Evolutionary conservation across 2,113 vertebrate genomes (phyloP).

Genomic region (Python bivittatus): DNA sequence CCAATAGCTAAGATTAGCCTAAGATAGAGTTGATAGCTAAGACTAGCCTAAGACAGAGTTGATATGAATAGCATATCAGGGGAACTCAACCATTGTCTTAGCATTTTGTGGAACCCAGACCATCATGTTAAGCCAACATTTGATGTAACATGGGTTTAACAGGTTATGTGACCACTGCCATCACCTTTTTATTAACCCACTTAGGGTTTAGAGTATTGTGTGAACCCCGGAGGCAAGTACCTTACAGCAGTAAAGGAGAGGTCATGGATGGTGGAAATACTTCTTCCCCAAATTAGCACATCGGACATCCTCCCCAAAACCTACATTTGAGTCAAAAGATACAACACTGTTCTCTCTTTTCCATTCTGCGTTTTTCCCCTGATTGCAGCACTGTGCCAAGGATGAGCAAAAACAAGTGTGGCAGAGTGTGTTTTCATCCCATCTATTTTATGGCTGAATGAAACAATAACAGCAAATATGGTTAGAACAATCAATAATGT

Average conservation of each 20-base stretch:
- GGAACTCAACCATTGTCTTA: background rate
- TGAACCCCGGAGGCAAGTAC: background rate
- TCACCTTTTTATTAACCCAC: background rate
- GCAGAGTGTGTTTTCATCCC: slow-evolving; percentile 52
- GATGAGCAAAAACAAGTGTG: fast-evolving
- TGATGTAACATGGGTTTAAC: background rate
- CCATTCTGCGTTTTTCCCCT: fast-evolving
- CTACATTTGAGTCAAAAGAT: too few species aligned
- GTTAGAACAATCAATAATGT: slow-evolving; percentile 69
- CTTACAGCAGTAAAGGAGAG: background rate
- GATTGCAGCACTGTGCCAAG: background rate
- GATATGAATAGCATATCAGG: background rate
- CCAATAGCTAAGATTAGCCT: background rate
- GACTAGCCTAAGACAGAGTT: background rate
- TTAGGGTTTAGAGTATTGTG: background rate
- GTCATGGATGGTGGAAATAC: background rate
- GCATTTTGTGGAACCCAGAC: background rate
- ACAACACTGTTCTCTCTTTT: too few species aligned
- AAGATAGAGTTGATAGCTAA: background rate
- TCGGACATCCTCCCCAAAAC: background rate
- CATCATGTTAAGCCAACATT: background rate
- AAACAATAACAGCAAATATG: slow-evolving; percentile 68
- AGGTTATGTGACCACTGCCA: background rate
- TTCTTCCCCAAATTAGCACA: background rate
- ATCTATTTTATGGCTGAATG: slow-evolving; percentile 66